Conservation (phyloP, 2,113 vertebrate genomes). For the Crotalus viridis region DNA sequence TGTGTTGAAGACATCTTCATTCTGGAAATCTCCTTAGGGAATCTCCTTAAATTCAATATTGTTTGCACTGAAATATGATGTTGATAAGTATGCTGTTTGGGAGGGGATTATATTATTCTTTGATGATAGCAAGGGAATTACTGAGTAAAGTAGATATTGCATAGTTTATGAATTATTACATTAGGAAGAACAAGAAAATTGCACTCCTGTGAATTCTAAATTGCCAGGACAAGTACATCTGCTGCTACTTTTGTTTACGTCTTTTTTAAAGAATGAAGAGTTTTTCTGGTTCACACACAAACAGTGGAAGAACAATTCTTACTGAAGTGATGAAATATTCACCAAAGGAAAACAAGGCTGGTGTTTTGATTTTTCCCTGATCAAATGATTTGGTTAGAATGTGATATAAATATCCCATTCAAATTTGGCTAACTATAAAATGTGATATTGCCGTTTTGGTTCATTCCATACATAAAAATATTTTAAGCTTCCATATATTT, state of each 20-base stretch:
- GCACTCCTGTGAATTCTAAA: constrained; percentile 11
- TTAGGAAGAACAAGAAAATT: constrained; percentile 15
- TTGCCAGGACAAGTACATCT: constrained; percentile 16
- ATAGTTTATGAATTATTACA: constrained; percentile 38
- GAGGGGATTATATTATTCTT: background rate
- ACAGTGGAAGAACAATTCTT: constrained; percentile 12
- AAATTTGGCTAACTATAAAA: constrained; percentile 15
- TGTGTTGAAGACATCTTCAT: background rate
- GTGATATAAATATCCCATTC: constrained; percentile 6
- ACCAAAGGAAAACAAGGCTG: constrained; percentile 8
- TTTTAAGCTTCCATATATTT: constrained; percentile 33
- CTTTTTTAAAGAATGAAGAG: background rate
- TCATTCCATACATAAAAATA: constrained; percentile 40
- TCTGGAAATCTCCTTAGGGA: background rate
- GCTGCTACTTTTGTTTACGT: constrained; percentile 3
- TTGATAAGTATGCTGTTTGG: background rate
- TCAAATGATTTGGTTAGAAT: background rate
- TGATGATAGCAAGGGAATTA: constrained; percentile 21
- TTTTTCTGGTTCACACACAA: constrained; percentile 26
- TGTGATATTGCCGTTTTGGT: constrained; percentile 25
- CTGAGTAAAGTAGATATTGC: constrained; percentile 11
- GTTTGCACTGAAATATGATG: background rate
- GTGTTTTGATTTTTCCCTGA: constrained; percentile 7
- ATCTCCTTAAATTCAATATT: background rate
- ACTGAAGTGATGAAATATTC: constrained; percentile 9